Evolutionary conservation across 2,113 vertebrate species (phyloP).

Genomic region (Archocentrus centrarchus): DNA sequence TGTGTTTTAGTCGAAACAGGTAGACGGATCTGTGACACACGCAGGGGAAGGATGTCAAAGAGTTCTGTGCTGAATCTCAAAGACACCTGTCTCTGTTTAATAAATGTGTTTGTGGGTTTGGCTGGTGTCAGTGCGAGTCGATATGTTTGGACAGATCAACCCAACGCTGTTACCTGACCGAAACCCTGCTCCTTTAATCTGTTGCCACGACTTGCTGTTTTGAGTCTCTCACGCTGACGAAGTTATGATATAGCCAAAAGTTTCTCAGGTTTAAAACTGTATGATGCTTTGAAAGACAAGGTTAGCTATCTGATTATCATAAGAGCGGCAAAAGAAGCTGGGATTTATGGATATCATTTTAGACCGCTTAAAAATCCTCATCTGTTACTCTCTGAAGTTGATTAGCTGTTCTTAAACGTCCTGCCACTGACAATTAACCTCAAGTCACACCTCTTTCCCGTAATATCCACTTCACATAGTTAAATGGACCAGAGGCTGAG

Average conservation of each 20-base stretch:
- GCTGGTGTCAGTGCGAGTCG: slow-evolving; percentile 2
- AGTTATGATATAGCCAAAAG: not conserved
- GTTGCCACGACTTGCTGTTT: not conserved
- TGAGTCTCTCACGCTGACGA: not conserved
- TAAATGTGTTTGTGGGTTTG: not conserved
- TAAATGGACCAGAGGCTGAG: slow-evolving; percentile 2
- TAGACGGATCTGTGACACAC: not conserved
- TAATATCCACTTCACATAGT: not conserved
- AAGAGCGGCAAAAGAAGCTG: not conserved
- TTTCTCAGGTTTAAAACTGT: not conserved
- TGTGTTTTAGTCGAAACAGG: slow-evolving; percentile 35
- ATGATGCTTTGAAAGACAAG: not conserved
- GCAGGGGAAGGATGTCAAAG: slow-evolving; percentile 4
- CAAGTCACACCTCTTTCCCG: not conserved
- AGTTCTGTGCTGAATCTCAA: slow-evolving; percentile 21
- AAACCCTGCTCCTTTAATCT: slow-evolving; percentile 8
- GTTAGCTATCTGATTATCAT: not conserved
- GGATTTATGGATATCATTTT: not conserved
- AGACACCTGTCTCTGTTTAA: slow-evolving; percentile 29
- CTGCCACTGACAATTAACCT: not conserved
- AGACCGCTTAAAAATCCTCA: not conserved
- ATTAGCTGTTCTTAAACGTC: not conserved
- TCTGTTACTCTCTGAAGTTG: not conserved
- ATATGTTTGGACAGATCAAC: slow-evolving; percentile 31
- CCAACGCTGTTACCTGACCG: slow-evolving; percentile 12